Conservation (phyloP, 2,113 vertebrate species). For the Chaenogobius annularis region DNA sequence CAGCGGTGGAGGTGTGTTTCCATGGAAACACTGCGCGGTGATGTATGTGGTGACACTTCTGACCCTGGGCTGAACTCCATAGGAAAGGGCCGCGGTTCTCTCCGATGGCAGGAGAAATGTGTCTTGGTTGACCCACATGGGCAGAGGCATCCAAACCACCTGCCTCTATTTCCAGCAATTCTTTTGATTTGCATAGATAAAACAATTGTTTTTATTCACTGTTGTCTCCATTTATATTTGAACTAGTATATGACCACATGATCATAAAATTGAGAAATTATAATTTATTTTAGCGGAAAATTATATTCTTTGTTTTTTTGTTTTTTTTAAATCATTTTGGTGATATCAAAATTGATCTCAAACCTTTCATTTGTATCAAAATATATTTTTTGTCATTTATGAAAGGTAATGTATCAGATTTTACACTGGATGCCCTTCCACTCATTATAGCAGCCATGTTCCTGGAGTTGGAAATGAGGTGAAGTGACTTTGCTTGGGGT, state of each 20-base stretch:
- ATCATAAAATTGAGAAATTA: no score
- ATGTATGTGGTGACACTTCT: constrained; percentile 77
- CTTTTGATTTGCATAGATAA: no score
- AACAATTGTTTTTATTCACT: no score
- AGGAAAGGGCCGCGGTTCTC: constrained; percentile 42
- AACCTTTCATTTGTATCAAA: no score
- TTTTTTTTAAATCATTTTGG: background rate
- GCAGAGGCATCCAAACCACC: background rate
- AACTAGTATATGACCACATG: background rate
- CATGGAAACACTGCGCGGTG: constrained; percentile 73
- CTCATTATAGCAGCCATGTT: no score
- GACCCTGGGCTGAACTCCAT: constrained; percentile 72
- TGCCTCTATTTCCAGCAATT: background rate
- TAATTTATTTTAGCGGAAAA: no score
- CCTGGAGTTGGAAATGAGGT: background rate
- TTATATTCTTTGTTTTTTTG: background rate
- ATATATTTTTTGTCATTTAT: no score
- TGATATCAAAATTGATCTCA: background rate
- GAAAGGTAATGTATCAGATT: no score
- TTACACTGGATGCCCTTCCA: no score
- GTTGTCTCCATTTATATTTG: background rate
- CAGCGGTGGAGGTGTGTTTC: constrained; percentile 53
- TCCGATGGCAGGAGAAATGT: constrained; percentile 14
- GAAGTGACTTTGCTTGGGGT: background rate
- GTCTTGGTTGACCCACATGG: no score